Evolutionary conservation across 1,140 invertebrate species (phyloP).

Genomic region (Drosophila ficusphila): DNA sequence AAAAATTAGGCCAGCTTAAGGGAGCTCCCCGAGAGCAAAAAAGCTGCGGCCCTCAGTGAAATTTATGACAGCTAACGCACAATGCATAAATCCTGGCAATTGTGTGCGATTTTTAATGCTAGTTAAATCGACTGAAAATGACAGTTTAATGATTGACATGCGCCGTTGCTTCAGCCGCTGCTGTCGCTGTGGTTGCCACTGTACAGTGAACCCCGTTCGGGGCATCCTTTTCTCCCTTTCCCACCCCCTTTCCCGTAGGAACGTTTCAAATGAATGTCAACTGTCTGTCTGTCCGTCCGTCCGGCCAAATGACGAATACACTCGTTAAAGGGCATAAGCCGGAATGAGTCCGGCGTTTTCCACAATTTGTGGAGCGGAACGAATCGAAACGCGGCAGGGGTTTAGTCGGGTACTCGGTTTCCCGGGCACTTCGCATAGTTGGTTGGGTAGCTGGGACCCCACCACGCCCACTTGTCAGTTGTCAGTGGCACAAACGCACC

Average conservation of each 20-base stretch:
- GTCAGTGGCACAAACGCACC: conserved; percentile 62
- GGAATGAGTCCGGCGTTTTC: conserved; percentile 66
- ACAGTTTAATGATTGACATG: conserved; percentile 83
- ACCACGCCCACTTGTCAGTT: conserved; percentile 76
- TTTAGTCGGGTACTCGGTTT: conserved; percentile 36
- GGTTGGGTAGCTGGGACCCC: conserved; percentile 36
- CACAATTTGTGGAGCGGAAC: conserved; percentile 67
- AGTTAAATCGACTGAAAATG: conserved; percentile 83
- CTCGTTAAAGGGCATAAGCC: conserved; percentile 78
- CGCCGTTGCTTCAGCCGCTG: conserved; percentile 58
- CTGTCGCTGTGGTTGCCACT: conserved; percentile 53
- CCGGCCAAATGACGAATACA: conserved; percentile 78
- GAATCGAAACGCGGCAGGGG: conserved; percentile 10
- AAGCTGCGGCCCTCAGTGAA: conserved; percentile 46
- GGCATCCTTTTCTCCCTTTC: conserved; percentile 20
- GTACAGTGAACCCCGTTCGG: conserved; percentile 40
- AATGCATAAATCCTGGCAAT: conserved; percentile 79
- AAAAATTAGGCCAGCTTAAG: conserved; percentile 77
- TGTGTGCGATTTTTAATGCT: conserved; percentile 81
- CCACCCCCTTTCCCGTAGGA: conserved; percentile 8
- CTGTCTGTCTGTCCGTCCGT: conserved; percentile 64
- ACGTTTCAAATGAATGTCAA: conserved; percentile 79
- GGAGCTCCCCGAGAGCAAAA: neutral
- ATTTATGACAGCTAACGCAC: conserved; percentile 80
- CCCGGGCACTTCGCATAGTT: conserved; percentile 28